phyloP scores from a whole-genome alignment of 2,113 vertebrate species.

The Rhabdomys dilectus region DNA sequence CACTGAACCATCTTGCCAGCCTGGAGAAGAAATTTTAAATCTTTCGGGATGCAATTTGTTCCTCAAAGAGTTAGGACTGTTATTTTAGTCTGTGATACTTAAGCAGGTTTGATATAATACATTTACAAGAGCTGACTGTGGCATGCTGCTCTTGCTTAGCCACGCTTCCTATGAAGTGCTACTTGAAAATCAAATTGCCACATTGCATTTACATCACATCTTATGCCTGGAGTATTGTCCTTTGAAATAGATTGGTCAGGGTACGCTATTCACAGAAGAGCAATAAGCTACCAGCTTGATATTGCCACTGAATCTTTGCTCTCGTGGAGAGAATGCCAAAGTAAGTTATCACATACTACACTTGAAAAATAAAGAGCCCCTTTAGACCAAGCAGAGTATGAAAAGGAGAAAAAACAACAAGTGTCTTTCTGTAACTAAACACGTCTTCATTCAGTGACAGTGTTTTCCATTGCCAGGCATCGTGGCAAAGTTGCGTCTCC shows the following conservation, averaged over 20 bases:
- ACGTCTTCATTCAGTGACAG: slow-evolving; percentile 36
- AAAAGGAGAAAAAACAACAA: slow-evolving; percentile 30
- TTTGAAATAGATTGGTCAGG: slow-evolving; percentile 68
- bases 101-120: not conserved
- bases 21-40: not conserved
- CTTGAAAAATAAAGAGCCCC: slow-evolving; percentile 59
- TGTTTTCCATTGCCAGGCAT: not conserved
- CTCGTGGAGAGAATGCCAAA: slow-evolving; percentile 57
- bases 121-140: slow-evolving; percentile 17
- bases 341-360: slow-evolving; percentile 63
- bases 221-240: slow-evolving; percentile 59
- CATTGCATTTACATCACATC: slow-evolving; percentile 43
- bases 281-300: slow-evolving; percentile 58
- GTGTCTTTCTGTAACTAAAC: slow-evolving; percentile 52
- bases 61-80: slow-evolving; percentile 11
- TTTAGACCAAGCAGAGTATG: slow-evolving; percentile 46
- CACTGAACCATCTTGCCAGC: not conserved
- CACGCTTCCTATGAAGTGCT: slow-evolving; percentile 43
- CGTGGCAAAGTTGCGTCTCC: slow-evolving; percentile 1
- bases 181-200: slow-evolving; percentile 80
- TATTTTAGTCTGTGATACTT: slow-evolving; percentile 5
- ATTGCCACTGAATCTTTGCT: slow-evolving; percentile 48
- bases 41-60: not conserved
- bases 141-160: slow-evolving; percentile 27
- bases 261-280: slow-evolving; percentile 64